Percentiles rank a stretch among this genome's conserved stretches.
Evolutionary conservation across 2,113 vertebrate species (phyloP).

Genomic region (Rafetus swinhoei): DNA sequence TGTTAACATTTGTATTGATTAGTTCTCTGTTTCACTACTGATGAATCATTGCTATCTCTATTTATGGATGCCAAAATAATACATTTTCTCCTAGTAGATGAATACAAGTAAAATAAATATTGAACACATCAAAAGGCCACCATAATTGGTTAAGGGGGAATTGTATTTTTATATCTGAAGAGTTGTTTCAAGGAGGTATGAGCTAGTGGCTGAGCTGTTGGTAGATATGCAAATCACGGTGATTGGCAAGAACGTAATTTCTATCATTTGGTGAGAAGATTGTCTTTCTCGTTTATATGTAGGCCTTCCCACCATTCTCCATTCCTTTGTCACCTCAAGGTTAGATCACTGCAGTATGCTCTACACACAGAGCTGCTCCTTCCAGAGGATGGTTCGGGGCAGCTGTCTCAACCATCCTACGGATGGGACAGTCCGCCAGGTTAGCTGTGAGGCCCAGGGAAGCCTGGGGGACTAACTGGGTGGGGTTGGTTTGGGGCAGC

Average conservation of each 20-base stretch:
- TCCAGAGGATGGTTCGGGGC: too few species aligned
- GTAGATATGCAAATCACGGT: background rate
- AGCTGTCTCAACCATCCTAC: too few species aligned
- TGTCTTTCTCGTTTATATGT: background rate
- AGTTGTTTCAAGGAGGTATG: background rate
- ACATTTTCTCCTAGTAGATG: background rate
- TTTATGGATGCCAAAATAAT: background rate
- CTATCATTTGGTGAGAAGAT: background rate
- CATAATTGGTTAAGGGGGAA: background rate
- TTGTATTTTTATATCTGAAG: background rate
- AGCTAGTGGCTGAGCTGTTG: background rate
- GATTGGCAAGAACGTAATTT: background rate
- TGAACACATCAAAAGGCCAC: background rate
- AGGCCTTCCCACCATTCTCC: background rate
- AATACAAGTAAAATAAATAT: background rate
- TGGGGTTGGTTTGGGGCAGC: too few species aligned
- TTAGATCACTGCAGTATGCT: background rate
- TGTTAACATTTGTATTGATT: background rate
- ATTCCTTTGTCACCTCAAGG: background rate
- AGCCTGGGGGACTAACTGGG: too few species aligned
- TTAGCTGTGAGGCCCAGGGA: too few species aligned
- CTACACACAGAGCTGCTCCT: background rate
- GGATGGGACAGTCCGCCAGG: too few species aligned
- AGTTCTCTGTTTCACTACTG: slow-evolving; percentile 4
- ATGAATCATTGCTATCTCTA: background rate